phyloP scores from a whole-genome alignment of 2,888 invertebrate genomes.

The Nowickia ferox region DNA sequence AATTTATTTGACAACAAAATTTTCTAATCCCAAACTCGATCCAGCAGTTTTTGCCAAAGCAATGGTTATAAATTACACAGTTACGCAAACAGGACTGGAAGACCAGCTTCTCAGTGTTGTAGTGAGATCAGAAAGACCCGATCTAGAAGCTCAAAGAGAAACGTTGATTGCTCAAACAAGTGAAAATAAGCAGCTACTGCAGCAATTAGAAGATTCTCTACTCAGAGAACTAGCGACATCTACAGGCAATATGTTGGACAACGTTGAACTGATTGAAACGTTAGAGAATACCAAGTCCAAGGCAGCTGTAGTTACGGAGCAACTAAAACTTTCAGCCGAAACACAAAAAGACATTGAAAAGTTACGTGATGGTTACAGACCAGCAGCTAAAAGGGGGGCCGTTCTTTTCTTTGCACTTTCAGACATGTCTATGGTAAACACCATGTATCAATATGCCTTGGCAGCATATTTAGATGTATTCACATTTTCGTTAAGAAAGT shows the following conservation, averaged over 20 bases:
- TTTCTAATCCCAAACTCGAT: slow-evolving; percentile 93
- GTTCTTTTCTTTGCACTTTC: slow-evolving; percentile 95
- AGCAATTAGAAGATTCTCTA: slow-evolving; percentile 93
- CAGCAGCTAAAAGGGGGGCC: slow-evolving; percentile 93
- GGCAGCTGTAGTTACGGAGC: slow-evolving; percentile 91
- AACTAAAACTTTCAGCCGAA: slow-evolving; percentile 89
- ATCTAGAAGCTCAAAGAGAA: slow-evolving; percentile 94
- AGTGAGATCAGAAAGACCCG: slow-evolving; percentile 92
- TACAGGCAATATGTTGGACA: slow-evolving; percentile 96
- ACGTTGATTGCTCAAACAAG: slow-evolving; percentile 92
- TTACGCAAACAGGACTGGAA: slow-evolving; percentile 93
- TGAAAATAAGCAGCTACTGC: slow-evolving; percentile 92
- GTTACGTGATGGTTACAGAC: slow-evolving; percentile 92
- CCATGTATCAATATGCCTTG: slow-evolving; percentile 97
- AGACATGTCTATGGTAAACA: slow-evolving; percentile 94
- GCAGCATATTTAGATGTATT: slow-evolving; percentile 94
- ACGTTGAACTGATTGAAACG: slow-evolving; percentile 92
- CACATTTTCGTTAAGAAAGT: slow-evolving; percentile 90
- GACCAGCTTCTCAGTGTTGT: slow-evolving; percentile 95
- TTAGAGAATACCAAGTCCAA: slow-evolving; percentile 95
- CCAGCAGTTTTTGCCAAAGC: slow-evolving; percentile 94
- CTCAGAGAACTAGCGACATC: slow-evolving; percentile 93
- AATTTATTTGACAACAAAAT: slow-evolving; percentile 94
- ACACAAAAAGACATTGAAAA: slow-evolving; percentile 93
- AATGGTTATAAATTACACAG: slow-evolving; percentile 95